These are phyloP conservation scores for Aphrophora alni DNA, from an alignment of 2,888 invertebrate genomes.

Conservation along the genomic window DNA sequence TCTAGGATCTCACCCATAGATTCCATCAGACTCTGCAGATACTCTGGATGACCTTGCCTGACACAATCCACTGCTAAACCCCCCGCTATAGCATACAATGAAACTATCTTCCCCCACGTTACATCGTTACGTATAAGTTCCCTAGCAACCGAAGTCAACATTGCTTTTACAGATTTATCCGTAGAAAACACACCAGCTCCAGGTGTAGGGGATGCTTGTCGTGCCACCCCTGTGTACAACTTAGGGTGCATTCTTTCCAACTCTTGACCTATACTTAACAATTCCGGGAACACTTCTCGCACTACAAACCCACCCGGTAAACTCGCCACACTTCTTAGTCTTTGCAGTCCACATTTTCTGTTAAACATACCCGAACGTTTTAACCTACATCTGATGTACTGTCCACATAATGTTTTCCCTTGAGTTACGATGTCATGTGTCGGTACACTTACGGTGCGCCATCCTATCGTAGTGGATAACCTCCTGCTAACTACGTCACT, in stretches of 20 bases:
- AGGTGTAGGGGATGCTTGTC: constrained; percentile 69
- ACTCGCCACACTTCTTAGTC: constrained; percentile 66
- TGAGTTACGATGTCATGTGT: constrained; percentile 65
- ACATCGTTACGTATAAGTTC: constrained; percentile 62
- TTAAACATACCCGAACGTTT: constrained; percentile 76
- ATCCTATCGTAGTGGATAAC: constrained; percentile 78
- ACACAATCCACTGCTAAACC: constrained; percentile 83
- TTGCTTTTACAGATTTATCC: constrained; percentile 66
- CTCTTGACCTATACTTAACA: constrained; percentile 70
- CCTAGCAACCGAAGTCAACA: constrained; percentile 70
- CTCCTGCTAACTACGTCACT: constrained; percentile 78
- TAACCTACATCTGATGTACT: constrained; percentile 76
- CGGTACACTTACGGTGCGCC: constrained; percentile 55
- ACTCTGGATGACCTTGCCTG: constrained; percentile 76
- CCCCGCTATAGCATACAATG: constrained; percentile 82
- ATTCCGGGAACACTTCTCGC: constrained; percentile 68
- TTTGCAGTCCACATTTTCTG: constrained; percentile 73
- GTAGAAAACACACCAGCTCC: constrained; percentile 64
- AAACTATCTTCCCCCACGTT: constrained; percentile 81
- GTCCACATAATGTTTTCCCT: constrained; percentile 77
- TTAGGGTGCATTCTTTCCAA: constrained; percentile 81
- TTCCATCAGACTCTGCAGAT: constrained; percentile 76
- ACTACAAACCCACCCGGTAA: constrained; percentile 60
- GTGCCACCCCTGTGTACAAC: constrained; percentile 69
- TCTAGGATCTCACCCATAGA: constrained; percentile 77